These are phyloP conservation scores for Perccottus glenii DNA, from an alignment of 2,113 vertebrate genomes.

Conservation along the genomic window DNA sequence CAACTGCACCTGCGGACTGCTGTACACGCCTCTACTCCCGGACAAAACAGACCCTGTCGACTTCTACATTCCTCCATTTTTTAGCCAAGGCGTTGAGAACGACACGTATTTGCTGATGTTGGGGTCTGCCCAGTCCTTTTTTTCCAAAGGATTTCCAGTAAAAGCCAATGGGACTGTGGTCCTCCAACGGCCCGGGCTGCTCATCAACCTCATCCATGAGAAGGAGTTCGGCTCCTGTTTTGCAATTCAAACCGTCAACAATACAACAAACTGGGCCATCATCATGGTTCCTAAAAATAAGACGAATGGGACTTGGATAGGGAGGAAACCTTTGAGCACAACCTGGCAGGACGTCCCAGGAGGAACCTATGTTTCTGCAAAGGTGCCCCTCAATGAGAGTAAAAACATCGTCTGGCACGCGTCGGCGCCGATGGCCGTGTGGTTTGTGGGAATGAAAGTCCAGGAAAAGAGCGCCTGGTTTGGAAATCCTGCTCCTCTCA, in stretches of 20 bases:
- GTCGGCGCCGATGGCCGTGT: slow-evolving; percentile 62
- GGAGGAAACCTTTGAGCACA: accelerated
- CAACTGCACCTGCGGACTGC: slow-evolving; percentile 63
- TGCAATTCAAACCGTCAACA: not conserved
- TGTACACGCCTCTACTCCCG: slow-evolving; percentile 53
- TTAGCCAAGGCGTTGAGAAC: accelerated
- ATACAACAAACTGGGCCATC: accelerated
- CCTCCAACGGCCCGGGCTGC: slow-evolving; percentile 36
- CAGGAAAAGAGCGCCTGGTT: accelerated
- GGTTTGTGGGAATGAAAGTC: not conserved
- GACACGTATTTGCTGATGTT: slow-evolving; percentile 18
- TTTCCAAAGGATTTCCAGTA: not conserved
- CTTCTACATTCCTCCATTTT: slow-evolving; percentile 49
- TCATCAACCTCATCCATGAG: slow-evolving; percentile 59
- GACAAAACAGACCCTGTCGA: accelerated
- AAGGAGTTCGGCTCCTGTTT: slow-evolving; percentile 63
- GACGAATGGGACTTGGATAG: not conserved
- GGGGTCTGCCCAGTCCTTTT: accelerated
- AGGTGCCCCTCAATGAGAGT: accelerated
- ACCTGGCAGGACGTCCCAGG: slow-evolving; percentile 24
- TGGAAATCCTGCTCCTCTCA: slow-evolving; percentile 58
- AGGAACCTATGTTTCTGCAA: slow-evolving; percentile 5
- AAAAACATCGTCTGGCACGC: slow-evolving; percentile 63
- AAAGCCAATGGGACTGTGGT: not conserved
- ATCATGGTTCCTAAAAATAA: slow-evolving; percentile 45